Conservation (phyloP, 2,113 vertebrate genomes). For the Mirounga angustirostris region DNA sequence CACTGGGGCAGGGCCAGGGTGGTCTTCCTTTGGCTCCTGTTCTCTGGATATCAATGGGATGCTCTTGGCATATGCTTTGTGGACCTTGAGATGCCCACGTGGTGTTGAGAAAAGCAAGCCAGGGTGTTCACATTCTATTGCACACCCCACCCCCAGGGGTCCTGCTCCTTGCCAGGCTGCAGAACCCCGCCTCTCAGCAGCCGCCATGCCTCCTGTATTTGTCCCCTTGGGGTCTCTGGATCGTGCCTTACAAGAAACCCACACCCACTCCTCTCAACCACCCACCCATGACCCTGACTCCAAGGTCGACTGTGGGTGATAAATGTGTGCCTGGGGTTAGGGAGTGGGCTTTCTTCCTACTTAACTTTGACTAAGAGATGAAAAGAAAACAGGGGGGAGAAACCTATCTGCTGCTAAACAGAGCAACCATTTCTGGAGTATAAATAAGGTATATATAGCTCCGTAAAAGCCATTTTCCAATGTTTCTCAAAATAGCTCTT, state of each 20-base stretch:
- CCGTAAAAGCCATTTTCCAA: slow-evolving; percentile 64
- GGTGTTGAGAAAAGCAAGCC: not conserved
- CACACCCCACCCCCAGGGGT: accelerated
- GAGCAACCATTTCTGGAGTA: slow-evolving; percentile 42
- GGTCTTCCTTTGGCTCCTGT: not conserved
- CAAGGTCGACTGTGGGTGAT: not conserved
- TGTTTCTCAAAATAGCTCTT: slow-evolving; percentile 68
- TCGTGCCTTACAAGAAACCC: not conserved
- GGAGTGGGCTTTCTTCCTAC: not conserved
- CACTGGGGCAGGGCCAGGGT: not conserved
- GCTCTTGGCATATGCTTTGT: not conserved
- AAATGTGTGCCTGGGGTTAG: not conserved
- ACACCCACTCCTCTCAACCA: not conserved
- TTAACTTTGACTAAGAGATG: not conserved
- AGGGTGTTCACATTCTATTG: not conserved
- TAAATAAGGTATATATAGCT: slow-evolving; percentile 18
- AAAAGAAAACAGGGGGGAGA: not conserved
- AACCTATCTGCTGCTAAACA: slow-evolving; percentile 47
- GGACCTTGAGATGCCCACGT: not conserved
- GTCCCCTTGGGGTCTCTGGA: not conserved
- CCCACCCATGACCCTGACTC: not conserved
- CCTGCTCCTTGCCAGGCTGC: not conserved
- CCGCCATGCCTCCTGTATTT: no score
- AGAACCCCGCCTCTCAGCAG: not conserved
- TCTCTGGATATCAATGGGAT: not conserved